A percentile compares a stretch with the other conserved stretches of the same genome.
Conservation (phyloP, 1,140 invertebrate species). For the Meloidogyne hapla region DNA sequence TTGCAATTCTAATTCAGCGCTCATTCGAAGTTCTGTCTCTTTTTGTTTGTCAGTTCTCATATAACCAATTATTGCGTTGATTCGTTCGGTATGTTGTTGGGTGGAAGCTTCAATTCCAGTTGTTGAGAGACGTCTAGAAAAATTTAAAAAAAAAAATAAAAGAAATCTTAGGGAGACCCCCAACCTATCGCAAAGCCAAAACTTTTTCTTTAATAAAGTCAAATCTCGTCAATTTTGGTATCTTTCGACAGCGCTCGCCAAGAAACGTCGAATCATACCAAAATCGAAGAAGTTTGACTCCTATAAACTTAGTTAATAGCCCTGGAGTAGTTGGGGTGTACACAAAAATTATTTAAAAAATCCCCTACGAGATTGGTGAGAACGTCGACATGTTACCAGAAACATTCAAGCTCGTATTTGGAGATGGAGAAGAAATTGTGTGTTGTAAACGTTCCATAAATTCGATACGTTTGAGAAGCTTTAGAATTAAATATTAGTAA, state of each 20-base stretch:
- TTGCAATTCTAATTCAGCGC: constrained; percentile 37
- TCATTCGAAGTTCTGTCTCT: constrained; percentile 39
- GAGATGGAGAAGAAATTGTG: constrained; percentile 12
- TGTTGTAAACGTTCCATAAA: constrained; percentile 32
- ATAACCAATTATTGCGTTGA: constrained; percentile 33
- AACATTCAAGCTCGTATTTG: constrained; percentile 9
- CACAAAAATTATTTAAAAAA: background rate
- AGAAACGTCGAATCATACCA: too few species aligned
- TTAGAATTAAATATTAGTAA: background rate
- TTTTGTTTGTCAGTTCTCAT: constrained; percentile 38
- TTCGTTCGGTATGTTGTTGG: constrained; percentile 23
- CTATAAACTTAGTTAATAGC: too few species aligned
- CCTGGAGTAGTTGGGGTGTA: too few species aligned
- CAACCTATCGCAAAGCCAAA: too few species aligned
- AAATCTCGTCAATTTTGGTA: too few species aligned
- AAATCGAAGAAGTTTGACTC: too few species aligned
- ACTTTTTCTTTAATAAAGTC: too few species aligned
- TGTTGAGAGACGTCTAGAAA: constrained; percentile 5
- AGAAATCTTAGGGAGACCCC: too few species aligned
- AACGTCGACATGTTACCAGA: constrained; percentile 10
- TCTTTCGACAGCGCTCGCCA: too few species aligned
- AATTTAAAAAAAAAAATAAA: background rate
- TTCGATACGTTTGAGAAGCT: constrained; percentile 15
- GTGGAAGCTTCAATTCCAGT: background rate
- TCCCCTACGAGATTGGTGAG: constrained; percentile 7